Percentiles rank a stretch among this genome's conserved stretches.
Evolutionary conservation across 2,888 invertebrate species (phyloP).

Genomic region (Amphipoea oculea): DNA sequence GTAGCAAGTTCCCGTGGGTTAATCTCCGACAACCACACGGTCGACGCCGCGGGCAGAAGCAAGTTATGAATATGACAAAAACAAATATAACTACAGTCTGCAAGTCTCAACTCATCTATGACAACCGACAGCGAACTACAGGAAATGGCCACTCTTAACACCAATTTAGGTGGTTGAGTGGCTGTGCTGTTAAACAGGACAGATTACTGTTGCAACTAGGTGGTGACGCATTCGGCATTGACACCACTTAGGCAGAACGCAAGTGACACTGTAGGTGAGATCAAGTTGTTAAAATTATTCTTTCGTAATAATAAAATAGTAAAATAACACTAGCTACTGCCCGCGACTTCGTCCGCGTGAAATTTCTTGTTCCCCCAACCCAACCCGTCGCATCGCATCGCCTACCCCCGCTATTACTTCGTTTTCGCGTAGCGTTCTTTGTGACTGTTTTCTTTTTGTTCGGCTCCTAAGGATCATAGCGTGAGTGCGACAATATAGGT

Average conservation of each 20-base stretch:
- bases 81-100: neutral
- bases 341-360: too few relatives aligned
- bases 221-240: conserved; percentile 46
- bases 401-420: too few relatives aligned
- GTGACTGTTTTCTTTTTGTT: too few relatives aligned
- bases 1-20: too few relatives aligned
- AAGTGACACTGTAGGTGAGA: conserved; percentile 19
- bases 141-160: conserved; percentile 41
- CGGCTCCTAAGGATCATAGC: too few relatives aligned
- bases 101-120: conserved; percentile 23
- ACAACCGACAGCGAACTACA: conserved; percentile 13
- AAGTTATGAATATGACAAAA: conserved; percentile 3
- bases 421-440: too few relatives aligned
- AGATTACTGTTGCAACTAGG: conserved; percentile 43
- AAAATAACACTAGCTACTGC: neutral
- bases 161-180: conserved; percentile 43
- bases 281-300: conserved; percentile 7
- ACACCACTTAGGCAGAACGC: conserved; percentile 34
- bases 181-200: conserved; percentile 31
- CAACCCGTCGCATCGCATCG: too few relatives aligned
- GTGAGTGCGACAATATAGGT: too few relatives aligned
- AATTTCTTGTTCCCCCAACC: too few relatives aligned
- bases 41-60: neutral
- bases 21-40: too few relatives aligned
- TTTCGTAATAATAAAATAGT: neutral